Percentiles rank a stretch among this genome's conserved stretches.
phyloP scores from a whole-genome alignment of 1,140 invertebrate genomes.

The Calephelis virginiensis region DNA sequence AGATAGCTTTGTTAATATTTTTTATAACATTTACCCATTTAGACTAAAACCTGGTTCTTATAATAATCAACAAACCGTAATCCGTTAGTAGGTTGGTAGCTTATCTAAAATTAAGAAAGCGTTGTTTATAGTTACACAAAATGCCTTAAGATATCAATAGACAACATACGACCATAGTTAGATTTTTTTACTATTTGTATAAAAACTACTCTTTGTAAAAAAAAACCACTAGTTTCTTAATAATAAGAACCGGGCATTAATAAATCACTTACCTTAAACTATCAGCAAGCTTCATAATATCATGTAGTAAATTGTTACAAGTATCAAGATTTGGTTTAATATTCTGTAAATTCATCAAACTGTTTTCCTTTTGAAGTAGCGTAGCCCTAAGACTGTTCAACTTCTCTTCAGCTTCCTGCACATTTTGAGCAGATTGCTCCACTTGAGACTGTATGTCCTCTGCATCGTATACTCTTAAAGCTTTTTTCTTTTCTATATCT shows the following conservation, averaged over 20 bases:
- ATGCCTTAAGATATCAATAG: no score
- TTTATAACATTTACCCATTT: no score
- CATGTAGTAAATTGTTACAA: constrained; percentile 53
- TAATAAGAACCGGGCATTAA: neutral
- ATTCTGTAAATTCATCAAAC: constrained; percentile 56
- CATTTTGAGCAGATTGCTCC: constrained; percentile 46
- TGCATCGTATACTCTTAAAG: constrained; percentile 58
- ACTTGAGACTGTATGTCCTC: constrained; percentile 57
- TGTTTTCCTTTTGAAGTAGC: constrained; percentile 57
- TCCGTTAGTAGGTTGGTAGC: no score
- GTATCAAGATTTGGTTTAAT: constrained; percentile 55
- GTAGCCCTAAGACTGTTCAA: constrained; percentile 40
- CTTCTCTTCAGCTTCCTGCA: constrained; percentile 56
- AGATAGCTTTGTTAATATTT: neutral
- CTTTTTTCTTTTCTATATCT: constrained; percentile 55
- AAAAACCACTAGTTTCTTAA: no score
- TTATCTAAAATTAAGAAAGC: no score
- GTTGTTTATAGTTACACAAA: no score
- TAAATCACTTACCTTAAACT: constrained; percentile 50
- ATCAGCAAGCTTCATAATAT: constrained; percentile 54
- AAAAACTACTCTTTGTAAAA: no score
- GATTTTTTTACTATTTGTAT: no score
- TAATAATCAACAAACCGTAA: no score
- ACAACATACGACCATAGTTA: no score
- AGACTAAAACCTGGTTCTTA: no score